Percentiles rank a stretch among this genome's conserved stretches.
Evolutionary conservation across 2,888 invertebrate genomes (phyloP).

Genomic region (Notodonta dromedarius): DNA sequence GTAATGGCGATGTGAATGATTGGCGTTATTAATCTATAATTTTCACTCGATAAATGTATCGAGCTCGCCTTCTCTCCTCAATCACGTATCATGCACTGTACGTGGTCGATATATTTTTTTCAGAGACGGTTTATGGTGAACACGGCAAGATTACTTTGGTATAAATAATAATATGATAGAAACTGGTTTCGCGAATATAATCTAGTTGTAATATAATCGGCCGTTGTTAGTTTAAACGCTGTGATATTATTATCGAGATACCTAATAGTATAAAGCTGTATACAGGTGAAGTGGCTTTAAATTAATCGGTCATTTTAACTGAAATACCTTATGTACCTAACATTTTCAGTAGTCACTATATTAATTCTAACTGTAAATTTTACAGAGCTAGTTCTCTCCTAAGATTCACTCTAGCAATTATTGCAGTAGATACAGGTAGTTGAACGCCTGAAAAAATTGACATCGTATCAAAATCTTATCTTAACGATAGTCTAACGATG

Average conservation of each 20-base stretch:
- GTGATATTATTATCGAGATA: constrained; percentile 2
- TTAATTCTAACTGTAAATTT: too few species aligned
- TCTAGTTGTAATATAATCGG: constrained; percentile 16
- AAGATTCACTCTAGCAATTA: too few species aligned
- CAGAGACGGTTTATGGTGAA: constrained; percentile 8
- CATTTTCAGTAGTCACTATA: too few species aligned
- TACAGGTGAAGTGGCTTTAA: too few species aligned
- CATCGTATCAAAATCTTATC: too few species aligned
- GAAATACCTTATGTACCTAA: too few species aligned
- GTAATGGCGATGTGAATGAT: constrained; percentile 56
- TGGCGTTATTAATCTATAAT: constrained; percentile 61
- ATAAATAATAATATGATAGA: constrained; percentile 10
- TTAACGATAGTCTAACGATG: too few species aligned
- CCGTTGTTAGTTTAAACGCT: not conserved
- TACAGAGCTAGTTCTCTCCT: too few species aligned
- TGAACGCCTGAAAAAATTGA: too few species aligned
- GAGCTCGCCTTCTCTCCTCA: constrained; percentile 47
- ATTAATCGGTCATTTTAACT: too few species aligned
- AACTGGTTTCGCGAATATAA: constrained; percentile 16
- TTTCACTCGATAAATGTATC: constrained; percentile 57
- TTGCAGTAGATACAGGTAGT: too few species aligned
- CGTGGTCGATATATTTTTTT: constrained; percentile 21
- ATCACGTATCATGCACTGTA: constrained; percentile 33
- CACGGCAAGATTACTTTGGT: not conserved
- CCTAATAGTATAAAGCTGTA: too few species aligned